Evolutionary conservation across 92 coral and sea anemone species (phyloP), one percentile per base, ranked within the genome.

Genomic region (Zoanthus gigantus): DNA sequence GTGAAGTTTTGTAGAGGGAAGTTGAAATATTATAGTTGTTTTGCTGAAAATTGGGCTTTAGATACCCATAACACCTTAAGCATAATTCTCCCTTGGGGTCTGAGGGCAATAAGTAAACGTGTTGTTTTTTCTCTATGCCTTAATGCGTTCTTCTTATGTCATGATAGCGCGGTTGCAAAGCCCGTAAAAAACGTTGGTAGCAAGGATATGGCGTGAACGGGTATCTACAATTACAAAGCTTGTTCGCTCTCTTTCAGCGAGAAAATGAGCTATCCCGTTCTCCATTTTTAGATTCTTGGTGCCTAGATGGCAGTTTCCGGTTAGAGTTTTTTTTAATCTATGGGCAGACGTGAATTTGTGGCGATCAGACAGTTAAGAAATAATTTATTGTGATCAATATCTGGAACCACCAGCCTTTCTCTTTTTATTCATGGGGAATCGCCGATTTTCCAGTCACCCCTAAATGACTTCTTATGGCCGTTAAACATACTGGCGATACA

Each of bases 371-470:
- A 1, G 57, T 52, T 1, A 0, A 13, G 57, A 2, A 13, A 13
- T 8, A 52, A 52, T 52, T 52, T 63, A 14, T 63, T 3, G 6
- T 63, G 69, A 23, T 52, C 69, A 18, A 63, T 7, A 63, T 63
- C 69, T 63, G 69, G 69, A 63, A 16, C 69, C 69, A 23, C 69
- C 69, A 18, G 69, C 69, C 69, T 63, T 63, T 63, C 69, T 63
- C 69, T 63, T 23, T 63, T 63, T 63, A 6, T 63, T 63, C 17
- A 23, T 23, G 23, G 23, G 23, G 23, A 23, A 23, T 23, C 23
- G 23, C 23, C 23, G 23, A 23, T 23, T 23, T 23, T 23, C 23
- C 23, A 23, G 23, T 23, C 23, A 23, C 23, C 23, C 23, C 23
- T 23, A 23, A 23, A 23, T 23, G 23, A 23, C 23, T 23, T 23